phyloP scores from a whole-genome alignment of 2,888 invertebrate species.

The Scaptomyza caliginosa region DNA sequence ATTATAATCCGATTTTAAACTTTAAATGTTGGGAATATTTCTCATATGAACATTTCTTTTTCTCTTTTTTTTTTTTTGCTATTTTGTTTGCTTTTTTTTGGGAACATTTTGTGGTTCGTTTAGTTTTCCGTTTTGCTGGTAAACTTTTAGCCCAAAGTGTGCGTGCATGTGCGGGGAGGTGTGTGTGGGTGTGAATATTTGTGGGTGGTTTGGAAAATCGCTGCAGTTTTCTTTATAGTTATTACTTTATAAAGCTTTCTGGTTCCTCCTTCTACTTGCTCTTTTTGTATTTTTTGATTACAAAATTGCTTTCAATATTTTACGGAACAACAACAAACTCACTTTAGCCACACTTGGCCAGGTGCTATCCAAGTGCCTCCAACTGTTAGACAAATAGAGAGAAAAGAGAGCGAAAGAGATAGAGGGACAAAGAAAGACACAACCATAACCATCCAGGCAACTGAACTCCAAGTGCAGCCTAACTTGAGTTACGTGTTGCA shows the following conservation, averaged over 20 bases:
- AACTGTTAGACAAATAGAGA: background rate
- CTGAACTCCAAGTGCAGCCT: conserved; percentile 56
- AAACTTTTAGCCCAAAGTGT: conserved; percentile 18
- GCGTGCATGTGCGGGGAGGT: conserved; percentile 19
- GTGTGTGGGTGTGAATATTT: background rate
- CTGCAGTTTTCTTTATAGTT: conserved; percentile 75
- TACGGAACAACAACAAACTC: conserved; percentile 52
- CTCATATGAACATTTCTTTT: conserved; percentile 43
- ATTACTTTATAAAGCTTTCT: conserved; percentile 73
- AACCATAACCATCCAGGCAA: conserved; percentile 28
- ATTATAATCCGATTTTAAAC: conserved; percentile 78
- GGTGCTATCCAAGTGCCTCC: conserved; percentile 19
- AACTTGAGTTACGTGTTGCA: conserved; percentile 74
- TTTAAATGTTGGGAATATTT: conserved; percentile 56
- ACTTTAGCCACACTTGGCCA: conserved; percentile 64
- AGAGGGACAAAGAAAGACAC: background rate
- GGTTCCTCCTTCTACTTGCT: conserved; percentile 35
- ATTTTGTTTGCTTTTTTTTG: too few relatives aligned
- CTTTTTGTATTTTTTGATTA: conserved; percentile 57
- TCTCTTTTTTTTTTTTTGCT: conserved; percentile 1
- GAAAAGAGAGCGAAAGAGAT: background rate
- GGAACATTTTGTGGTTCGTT: conserved; percentile 45
- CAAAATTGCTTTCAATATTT: conserved; percentile 77
- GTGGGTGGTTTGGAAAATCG: conserved; percentile 50
- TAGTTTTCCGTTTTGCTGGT: background rate